phyloP scores from a whole-genome alignment of 92 coral and sea anemone genomes.

The Chrysogorgia sp. region DNA sequence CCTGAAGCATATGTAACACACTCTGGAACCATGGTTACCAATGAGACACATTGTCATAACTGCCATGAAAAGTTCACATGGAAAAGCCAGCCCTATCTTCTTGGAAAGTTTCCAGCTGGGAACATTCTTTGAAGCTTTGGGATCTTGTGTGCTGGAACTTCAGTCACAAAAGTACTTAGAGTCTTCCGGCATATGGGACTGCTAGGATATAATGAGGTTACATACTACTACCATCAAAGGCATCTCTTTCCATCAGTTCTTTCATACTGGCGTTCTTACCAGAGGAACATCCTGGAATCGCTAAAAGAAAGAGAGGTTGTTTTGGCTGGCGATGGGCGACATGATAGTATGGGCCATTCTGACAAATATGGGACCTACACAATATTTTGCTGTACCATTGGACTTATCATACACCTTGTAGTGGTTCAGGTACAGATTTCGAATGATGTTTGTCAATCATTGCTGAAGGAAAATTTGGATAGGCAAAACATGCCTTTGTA shows the following conservation, averaged over 20 bases:
- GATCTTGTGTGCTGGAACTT: conserved; percentile 64
- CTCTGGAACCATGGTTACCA: conserved; percentile 58
- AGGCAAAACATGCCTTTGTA: no score
- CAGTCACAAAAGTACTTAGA: conserved; percentile 52
- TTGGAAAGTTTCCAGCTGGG: conserved; percentile 50
- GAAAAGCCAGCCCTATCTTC: conserved; percentile 71
- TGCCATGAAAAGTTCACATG: conserved; percentile 46
- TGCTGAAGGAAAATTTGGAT: neutral
- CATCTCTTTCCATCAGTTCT: no score
- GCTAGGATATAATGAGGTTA: conserved; percentile 49
- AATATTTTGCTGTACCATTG: conserved; percentile 56
- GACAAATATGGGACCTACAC: conserved; percentile 67
- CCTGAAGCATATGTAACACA: conserved; percentile 47
- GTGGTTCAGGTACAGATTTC: conserved; percentile 48
- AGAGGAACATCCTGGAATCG: conserved; percentile 17
- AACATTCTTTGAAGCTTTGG: conserved; percentile 56
- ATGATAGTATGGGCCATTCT: conserved; percentile 68
- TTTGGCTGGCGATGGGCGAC: conserved; percentile 62
- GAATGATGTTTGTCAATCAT: neutral
- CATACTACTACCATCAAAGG: no score
- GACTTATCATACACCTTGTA: conserved; percentile 45
- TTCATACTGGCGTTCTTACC: conserved; percentile 50
- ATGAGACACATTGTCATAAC: conserved; percentile 30
- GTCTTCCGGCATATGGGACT: conserved; percentile 61
- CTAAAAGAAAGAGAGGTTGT: conserved; percentile 45